These are phyloP conservation scores for Drosophila elegans DNA, from an alignment of 1,140 invertebrate species.

Conservation along the genomic window DNA sequence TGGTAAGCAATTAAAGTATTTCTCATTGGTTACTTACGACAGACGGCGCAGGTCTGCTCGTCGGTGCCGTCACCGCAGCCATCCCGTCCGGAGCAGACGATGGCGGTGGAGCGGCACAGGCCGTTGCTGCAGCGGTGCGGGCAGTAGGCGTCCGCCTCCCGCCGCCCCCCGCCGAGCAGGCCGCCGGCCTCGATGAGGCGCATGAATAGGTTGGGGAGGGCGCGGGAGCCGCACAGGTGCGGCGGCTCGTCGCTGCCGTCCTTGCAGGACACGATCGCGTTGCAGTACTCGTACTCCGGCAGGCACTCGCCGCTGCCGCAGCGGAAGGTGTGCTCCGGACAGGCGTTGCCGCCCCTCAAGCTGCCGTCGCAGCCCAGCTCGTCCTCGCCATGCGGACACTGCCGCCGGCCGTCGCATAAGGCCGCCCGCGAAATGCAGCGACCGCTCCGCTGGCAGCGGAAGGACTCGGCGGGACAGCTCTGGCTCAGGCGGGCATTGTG, in stretches of 20 bases:
- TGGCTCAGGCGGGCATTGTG: constrained; percentile 76
- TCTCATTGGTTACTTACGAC: constrained; percentile 89
- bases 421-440: constrained; percentile 91
- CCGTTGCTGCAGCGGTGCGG: constrained; percentile 94
- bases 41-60: constrained; percentile 92
- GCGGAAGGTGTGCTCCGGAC: constrained; percentile 92
- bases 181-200: constrained; percentile 75
- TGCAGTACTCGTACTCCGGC: constrained; percentile 95
- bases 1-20: too few species aligned
- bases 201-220: constrained; percentile 79
- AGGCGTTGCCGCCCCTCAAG: constrained; percentile 87
- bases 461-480: constrained; percentile 86
- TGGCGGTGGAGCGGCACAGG: constrained; percentile 93
- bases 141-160: constrained; percentile 85
- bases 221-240: constrained; percentile 88
- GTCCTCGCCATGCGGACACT: constrained; percentile 93
- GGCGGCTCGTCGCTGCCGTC: constrained; percentile 94
- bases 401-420: constrained; percentile 91
- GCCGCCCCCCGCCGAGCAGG: constrained; percentile 66
- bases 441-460: constrained; percentile 88
- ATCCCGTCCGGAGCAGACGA: constrained; percentile 94
- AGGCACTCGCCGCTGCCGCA: constrained; percentile 93
- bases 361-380: constrained; percentile 90
- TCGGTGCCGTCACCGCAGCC: constrained; percentile 96
- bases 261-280: constrained; percentile 93